Evolutionary conservation across 1,140 invertebrate species (phyloP).

Genomic region (Neodiprion fabricii): DNA sequence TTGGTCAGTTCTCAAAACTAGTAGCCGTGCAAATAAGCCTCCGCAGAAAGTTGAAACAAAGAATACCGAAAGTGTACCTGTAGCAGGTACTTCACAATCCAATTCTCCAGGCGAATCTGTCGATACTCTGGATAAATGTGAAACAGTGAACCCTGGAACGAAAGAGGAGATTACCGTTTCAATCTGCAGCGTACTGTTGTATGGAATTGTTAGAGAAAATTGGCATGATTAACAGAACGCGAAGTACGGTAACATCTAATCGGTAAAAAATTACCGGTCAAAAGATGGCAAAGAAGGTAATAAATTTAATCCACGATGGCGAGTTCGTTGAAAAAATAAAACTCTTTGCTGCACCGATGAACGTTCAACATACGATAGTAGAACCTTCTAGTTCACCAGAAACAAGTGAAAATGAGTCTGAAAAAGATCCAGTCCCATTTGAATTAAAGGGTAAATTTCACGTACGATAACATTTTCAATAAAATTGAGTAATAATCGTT

Average conservation of each 20-base stretch:
- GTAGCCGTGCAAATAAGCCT: not conserved
- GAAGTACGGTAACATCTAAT: not conserved
- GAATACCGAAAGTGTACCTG: not conserved
- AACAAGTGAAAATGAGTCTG: not conserved
- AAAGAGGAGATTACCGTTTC: not conserved
- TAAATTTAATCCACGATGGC: not conserved
- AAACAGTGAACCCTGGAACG: not conserved
- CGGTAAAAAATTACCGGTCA: not conserved
- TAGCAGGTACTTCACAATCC: not conserved
- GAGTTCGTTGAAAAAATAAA: not conserved
- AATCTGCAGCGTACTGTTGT: not conserved
- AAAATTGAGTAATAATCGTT: not conserved
- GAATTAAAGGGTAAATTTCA: too few species aligned
- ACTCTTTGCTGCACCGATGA: too few species aligned
- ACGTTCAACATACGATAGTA: too few species aligned
- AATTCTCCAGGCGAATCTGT: not conserved
- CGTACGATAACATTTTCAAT: conserved; percentile 17
- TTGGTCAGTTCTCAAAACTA: not conserved
- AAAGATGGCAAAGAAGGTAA: not conserved
- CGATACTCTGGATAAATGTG: conserved; percentile 2
- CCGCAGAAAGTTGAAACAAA: not conserved
- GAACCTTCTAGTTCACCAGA: not conserved
- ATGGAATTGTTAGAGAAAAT: conserved; percentile 1
- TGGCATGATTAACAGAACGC: not conserved
- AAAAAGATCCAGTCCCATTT: not conserved